phyloP scores from a whole-genome alignment of 2,797 vertebrate genomes.

The Cetoscarus ocellatus region DNA sequence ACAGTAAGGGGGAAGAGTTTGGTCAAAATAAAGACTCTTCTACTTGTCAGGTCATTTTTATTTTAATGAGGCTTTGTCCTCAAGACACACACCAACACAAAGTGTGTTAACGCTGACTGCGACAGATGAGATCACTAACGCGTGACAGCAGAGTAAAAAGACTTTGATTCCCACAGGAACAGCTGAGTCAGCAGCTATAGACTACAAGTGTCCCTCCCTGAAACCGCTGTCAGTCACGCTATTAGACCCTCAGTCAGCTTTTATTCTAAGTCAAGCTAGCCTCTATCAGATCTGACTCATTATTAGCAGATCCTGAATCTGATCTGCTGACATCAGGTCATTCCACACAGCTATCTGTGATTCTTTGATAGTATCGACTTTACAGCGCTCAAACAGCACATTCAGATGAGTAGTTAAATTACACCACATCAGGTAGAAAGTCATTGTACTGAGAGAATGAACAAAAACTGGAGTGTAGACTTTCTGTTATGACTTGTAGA shows the following conservation, averaged over 20 bases:
- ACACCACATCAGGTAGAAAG: constrained; percentile 36
- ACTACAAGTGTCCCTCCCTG: constrained; percentile 63
- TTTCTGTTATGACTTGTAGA: constrained; percentile 13
- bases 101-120: constrained; percentile 74
- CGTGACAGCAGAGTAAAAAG: constrained; percentile 69
- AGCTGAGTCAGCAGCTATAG: constrained; percentile 76
- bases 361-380: constrained; percentile 66
- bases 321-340: constrained; percentile 80
- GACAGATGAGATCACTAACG: constrained; percentile 70
- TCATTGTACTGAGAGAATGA: constrained; percentile 21
- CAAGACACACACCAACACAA: constrained; percentile 40
- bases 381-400: constrained; percentile 64
- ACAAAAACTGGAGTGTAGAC: constrained; percentile 8
- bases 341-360: constrained; percentile 71
- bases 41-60: constrained; percentile 45
- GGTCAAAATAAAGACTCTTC: constrained; percentile 44
- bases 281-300: constrained; percentile 79
- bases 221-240: constrained; percentile 58
- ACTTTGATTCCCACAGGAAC: constrained; percentile 85
- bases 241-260: constrained; percentile 78
- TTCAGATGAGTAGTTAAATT: constrained; percentile 63
- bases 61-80: constrained; percentile 36
- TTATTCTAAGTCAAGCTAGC: constrained; percentile 59
- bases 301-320: constrained; percentile 74
- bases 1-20: constrained; percentile 15